A percentile compares a stretch with the other conserved stretches of the same genome.
phyloP scores from a whole-genome alignment of 2,888 invertebrate species.

The Stramonita haemastoma region DNA sequence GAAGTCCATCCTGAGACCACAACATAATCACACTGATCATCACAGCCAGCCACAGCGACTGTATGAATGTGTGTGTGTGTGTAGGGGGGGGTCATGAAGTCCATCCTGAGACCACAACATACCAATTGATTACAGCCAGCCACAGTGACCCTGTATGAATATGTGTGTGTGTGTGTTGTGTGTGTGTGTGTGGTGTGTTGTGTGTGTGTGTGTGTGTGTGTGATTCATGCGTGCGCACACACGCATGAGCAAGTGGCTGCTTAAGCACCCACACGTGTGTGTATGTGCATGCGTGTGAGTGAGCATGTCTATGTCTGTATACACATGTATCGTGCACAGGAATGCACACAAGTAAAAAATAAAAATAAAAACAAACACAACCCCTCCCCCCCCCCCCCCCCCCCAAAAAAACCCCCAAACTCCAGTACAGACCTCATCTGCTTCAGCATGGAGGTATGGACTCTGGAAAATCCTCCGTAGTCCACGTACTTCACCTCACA shows the following conservation, averaged over 20 bases:
- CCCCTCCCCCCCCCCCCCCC: too few species aligned
- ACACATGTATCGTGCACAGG: too few species aligned
- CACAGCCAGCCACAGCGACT: too few species aligned
- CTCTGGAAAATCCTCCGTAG: constrained; percentile 93
- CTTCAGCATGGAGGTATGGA: constrained; percentile 87
- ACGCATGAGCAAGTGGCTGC: too few species aligned
- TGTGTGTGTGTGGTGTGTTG: neutral
- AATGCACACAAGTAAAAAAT: neutral
- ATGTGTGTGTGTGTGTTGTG: neutral
- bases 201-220: too few species aligned
- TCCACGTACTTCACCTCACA: constrained; percentile 94
- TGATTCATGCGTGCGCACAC: too few species aligned
- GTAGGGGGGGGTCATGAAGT: constrained; percentile 93
- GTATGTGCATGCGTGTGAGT: neutral
- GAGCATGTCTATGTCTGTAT: neutral
- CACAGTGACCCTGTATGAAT: too few species aligned
- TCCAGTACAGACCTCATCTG: constrained; percentile 87
- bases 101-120: constrained; percentile 81
- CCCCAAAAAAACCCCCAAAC: too few species aligned
- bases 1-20: constrained; percentile 86
- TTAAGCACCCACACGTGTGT: too few species aligned
- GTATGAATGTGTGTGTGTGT: too few species aligned
- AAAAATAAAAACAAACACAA: neutral
- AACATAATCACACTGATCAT: too few species aligned
- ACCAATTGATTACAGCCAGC: too few species aligned